Evolutionary conservation across 2,113 vertebrate species (phyloP), one percentile per base, ranked within the genome.

Genomic region (Eclectus roratus): DNA sequence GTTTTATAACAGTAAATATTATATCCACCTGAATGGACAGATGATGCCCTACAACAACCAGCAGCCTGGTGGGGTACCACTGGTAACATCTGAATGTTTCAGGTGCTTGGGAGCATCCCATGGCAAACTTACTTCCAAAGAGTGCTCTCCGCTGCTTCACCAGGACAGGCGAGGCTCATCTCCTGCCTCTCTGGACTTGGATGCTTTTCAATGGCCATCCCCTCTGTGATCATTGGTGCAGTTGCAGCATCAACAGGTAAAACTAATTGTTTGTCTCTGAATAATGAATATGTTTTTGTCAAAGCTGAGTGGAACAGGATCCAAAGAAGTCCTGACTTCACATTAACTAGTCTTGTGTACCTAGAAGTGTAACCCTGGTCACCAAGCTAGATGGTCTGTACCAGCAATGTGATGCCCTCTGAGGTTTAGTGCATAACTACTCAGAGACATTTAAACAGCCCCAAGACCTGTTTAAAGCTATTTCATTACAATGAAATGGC

Each of bases 121-220:
- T 98, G 98, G 97, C 98, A 99, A 97, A 98, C 98, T 1, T 98
- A 98, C 90, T 99, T 98, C 97, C 98, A 99, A 91, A 98, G 98
- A 86, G 96, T 99, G 86, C 98, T 99, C 53, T 98, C 98, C 0
- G 21, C 97, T 50, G 98, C 98, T n/a, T 98, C 98, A 1, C 93
- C 97, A 91, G 95, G 88, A 69, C 97, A 98, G 70, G 98, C 98
- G 55, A 98, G 97, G 91, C 74, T 98, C 53, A 98, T 98, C 65
- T 98, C 98, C 91, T 98, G 96, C 43, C 88, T 98, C 61, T 98
- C 98, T 15, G 97, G 98, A 5, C 69, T 96, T 49, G 97, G 98
- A 53, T 98, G 97, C 87, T 96, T 98, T 87, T 74, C 96, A 25
- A 96, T 98, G 82, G 98, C 98, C 72, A 97, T 98, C 65, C 98